Conservation (phyloP, 2,888 invertebrate genomes). For the Litoditis marina region DNA sequence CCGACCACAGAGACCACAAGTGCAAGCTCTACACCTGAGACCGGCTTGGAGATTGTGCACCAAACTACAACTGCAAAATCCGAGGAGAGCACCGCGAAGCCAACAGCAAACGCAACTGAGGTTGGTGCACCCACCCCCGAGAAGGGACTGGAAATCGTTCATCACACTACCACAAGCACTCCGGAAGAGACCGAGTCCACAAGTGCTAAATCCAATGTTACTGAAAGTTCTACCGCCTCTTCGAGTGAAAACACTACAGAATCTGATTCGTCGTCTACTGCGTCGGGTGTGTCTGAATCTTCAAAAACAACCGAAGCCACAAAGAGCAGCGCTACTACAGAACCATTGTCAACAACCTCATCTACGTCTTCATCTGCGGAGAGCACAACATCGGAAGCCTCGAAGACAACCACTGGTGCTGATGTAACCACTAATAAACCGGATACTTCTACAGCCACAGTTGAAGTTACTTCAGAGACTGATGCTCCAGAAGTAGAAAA, state of each 20-base stretch:
- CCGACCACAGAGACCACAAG: too few species aligned
- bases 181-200: too few species aligned
- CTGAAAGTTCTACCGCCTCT: too few species aligned
- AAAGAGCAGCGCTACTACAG: not conserved
- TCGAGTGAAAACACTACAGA: too few species aligned
- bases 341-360: not conserved
- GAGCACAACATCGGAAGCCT: not conserved
- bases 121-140: too few species aligned
- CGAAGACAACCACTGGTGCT: not conserved
- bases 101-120: too few species aligned
- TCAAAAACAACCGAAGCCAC: constrained; percentile 10
- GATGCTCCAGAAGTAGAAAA: too few species aligned
- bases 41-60: constrained; percentile 13
- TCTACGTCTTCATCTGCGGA: constrained; percentile 1
- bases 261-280: too few species aligned
- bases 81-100: too few species aligned
- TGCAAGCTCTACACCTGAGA: constrained; percentile 11
- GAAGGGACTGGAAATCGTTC: too few species aligned
- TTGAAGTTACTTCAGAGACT: not conserved
- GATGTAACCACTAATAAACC: not conserved
- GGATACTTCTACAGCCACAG: not conserved
- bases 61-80: not conserved
- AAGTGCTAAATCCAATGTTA: too few species aligned
- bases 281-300: constrained; percentile 3
- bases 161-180: too few species aligned